Base-by-base conservation (phyloP, 2,888 invertebrate genomes). In the Plemyria rubiginata region DNA sequence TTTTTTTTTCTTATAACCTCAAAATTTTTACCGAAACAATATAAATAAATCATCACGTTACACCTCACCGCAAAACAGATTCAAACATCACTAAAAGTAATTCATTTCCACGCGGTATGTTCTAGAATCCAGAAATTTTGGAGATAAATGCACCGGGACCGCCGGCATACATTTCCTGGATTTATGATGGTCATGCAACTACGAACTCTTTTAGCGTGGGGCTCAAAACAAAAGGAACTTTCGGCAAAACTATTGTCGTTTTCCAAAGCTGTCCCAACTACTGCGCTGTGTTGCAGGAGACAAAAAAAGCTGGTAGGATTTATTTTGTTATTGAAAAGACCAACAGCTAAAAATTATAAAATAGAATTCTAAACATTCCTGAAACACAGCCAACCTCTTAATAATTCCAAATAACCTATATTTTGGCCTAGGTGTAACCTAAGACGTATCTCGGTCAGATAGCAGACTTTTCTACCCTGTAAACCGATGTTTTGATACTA, bases 101-200 rank as follows among this genome's bases (percentile, higher is more conserved):
- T 80, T 80, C 68, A 77, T 79, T 73, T 58, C 67, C 72, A 68
- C 71, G 67, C 73, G 74, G 76, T 68, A 70, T 78, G 76, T 76
- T 78, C 76, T 70, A 74, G 78, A 79, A 78, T 79, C 74, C 72
- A 74, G 79, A 80, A 78, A 74, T 78, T 75, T 70, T 65, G 66
- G 69, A 75, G 74, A 81, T 76, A 75, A 74, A 76, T 73, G 70
- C 66, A 68, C 62, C 70, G 69, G 70, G 64, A 68, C 72, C 66
- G 70, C 54, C 67, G 60, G 68, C 75, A 65, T 71, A 71, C 66
- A 73, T 74, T 74, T 70, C 52, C 69, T 46, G 67, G 70, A 79
- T 77, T 74, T 76, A 77, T 72, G 59, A 54, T 64, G 55, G 68
- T 73, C 51, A 51, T 58, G 60, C 65, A 52, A 56, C 60, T 51